Evolutionary conservation across 37 sponge, comb jelly and placozoan species (phyloP), one percentile per base, ranked within the genome.

Genomic region (Diacarnus erythraeanus): DNA sequence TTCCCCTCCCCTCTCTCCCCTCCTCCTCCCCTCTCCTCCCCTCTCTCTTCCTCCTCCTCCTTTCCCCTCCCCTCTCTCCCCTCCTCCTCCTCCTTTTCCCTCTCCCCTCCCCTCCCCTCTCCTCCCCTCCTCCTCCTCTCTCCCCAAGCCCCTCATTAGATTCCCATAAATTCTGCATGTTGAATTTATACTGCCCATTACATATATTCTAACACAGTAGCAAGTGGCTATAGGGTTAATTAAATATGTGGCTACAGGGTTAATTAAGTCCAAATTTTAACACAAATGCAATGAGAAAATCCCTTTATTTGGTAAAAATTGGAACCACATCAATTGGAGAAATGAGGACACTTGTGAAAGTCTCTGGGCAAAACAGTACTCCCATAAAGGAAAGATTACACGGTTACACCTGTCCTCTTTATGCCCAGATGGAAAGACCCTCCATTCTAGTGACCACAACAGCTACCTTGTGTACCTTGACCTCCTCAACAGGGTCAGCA

Each of bases 11-110:
- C 44, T 39, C 6, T n/a, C 78, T 2, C 31, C 57, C 23, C 64
- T 57, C 30, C 34, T 82, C 20, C 51, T 78, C 35, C 51, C 78
- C n/a, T 30, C 86, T 31, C 67, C 72, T 3, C 59, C 74, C 18
- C 38, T 26, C 77, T 31, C 63, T 36, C 63, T 21, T 40, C 61
- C 42, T 22, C 77, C 35, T 56, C 63, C 77, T 34, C 42, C 12
- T 63, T 15, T 9, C 77, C 63, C n/a, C 22, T 56, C 63, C 12
- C 60, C 58, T 42, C 65, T 64, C n/a, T 37, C 25, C 43, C 42
- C 29, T 23, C 29, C 64, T 37, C 43, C 21, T 37, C 65, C 31
- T 22, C 40, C 27, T 26, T 37, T 54, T 17, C 59, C 2, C 56
- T 54, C 56, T 17, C 10, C 17, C 56, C 17, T 17, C 56, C 10